Evolutionary conservation across 2,888 invertebrate genomes (phyloP).

Genomic region (Arge pagana): DNA sequence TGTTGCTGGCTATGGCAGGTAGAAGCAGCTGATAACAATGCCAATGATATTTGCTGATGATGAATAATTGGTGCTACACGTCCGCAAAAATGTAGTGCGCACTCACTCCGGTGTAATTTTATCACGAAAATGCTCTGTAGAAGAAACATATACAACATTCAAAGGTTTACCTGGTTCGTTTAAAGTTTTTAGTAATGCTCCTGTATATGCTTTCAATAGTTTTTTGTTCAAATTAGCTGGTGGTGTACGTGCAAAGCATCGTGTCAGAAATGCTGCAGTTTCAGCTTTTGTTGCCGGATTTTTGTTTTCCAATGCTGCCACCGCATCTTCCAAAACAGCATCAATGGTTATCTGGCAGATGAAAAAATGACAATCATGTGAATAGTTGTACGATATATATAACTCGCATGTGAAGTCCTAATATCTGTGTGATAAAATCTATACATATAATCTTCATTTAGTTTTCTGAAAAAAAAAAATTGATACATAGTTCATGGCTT

Average conservation of each 20-base stretch:
- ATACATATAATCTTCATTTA: too few relatives aligned
- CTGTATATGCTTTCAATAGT: constrained; percentile 80
- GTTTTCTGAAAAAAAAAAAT: constrained; percentile 2
- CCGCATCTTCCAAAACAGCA: constrained; percentile 81
- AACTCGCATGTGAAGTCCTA: too few relatives aligned
- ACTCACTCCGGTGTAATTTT: constrained; percentile 26
- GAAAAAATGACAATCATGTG: too few relatives aligned
- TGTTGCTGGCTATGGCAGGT: too few relatives aligned
- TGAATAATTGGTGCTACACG: not conserved
- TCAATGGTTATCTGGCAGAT: constrained; percentile 85
- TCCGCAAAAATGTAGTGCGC: not conserved
- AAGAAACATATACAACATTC: not conserved
- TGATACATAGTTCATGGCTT: not conserved
- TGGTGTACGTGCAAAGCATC: constrained; percentile 81
- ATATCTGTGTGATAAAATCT: too few relatives aligned
- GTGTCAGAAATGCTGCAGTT: constrained; percentile 80
- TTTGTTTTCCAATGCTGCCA: constrained; percentile 87
- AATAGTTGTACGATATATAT: too few relatives aligned
- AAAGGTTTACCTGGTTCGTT: constrained; percentile 72
- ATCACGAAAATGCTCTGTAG: too few relatives aligned
- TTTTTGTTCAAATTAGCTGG: constrained; percentile 87
- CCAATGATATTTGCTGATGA: too few relatives aligned
- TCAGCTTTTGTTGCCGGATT: constrained; percentile 90
- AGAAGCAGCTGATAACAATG: too few relatives aligned
- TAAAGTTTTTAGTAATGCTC: constrained; percentile 76